Percentiles rank a stretch among this genome's conserved stretches.
phyloP scores from a whole-genome alignment of 2,113 vertebrate genomes.

The Geococcyx californianus region DNA sequence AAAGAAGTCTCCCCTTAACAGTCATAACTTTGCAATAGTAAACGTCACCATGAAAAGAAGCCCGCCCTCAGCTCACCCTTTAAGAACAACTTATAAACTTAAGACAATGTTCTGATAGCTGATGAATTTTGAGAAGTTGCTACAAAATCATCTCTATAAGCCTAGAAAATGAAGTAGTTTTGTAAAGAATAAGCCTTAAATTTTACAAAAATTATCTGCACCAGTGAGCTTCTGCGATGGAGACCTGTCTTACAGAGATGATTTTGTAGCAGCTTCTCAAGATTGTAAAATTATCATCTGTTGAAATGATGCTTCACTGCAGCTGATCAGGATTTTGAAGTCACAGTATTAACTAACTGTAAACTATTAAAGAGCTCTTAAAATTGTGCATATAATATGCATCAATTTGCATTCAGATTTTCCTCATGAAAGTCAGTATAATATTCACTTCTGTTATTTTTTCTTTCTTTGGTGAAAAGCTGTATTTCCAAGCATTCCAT shows the following conservation, averaged over 20 bases:
- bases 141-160: no score
- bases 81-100: neutral
- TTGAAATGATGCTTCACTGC: neutral
- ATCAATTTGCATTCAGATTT: neutral
- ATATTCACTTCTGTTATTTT: neutral
- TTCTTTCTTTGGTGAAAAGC: neutral
- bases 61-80: neutral
- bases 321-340: neutral
- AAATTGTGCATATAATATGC: neutral
- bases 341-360: neutral
- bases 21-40: neutral
- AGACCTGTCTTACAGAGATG: neutral
- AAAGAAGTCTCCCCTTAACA: neutral
- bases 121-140: neutral
- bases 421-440: neutral
- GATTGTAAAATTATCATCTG: neutral
- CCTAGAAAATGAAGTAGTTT: neutral
- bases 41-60: neutral
- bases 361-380: neutral
- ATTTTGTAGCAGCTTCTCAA: neutral
- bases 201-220: neutral
- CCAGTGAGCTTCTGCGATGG: neutral
- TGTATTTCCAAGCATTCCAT: neutral
- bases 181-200: neutral
- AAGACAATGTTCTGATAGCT: neutral